A percentile compares a stretch with the other conserved stretches of the same genome.
phyloP scores from a whole-genome alignment of 2,113 vertebrate genomes.

The Pseudopodoces humilis region DNA sequence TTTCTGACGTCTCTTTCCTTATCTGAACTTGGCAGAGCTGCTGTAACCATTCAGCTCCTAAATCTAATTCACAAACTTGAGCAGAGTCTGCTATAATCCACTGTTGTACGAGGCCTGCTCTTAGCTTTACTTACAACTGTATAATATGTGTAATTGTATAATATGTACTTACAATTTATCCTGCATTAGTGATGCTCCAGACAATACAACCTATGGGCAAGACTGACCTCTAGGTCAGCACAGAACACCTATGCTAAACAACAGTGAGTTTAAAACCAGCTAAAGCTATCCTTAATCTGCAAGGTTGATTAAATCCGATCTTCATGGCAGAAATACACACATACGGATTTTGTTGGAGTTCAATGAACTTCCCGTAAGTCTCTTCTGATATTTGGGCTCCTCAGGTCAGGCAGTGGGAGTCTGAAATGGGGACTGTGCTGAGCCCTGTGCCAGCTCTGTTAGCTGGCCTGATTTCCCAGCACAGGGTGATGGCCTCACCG shows the following conservation, averaged over 20 bases:
- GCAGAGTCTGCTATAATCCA: neutral
- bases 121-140: neutral
- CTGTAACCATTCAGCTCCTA: neutral
- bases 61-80: neutral
- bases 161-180: neutral
- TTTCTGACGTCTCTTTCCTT: neutral
- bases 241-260: neutral
- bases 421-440: neutral
- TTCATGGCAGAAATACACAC: neutral
- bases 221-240: neutral
- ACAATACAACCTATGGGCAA: neutral
- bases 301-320: neutral
- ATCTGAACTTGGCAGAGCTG: neutral
- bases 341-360: neutral
- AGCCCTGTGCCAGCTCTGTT: neutral
- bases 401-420: neutral
- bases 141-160: too few species aligned
- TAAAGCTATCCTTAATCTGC: neutral
- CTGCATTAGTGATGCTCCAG: neutral
- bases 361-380: neutral
- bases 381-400: neutral
- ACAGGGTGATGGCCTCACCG: rapidly evolving
- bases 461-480: neutral
- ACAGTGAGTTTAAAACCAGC: neutral
- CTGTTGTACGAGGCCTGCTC: neutral